phyloP scores from a whole-genome alignment of 37 sponge, comb jelly and placozoan genomes.

The Oscarella lobularis region DNA sequence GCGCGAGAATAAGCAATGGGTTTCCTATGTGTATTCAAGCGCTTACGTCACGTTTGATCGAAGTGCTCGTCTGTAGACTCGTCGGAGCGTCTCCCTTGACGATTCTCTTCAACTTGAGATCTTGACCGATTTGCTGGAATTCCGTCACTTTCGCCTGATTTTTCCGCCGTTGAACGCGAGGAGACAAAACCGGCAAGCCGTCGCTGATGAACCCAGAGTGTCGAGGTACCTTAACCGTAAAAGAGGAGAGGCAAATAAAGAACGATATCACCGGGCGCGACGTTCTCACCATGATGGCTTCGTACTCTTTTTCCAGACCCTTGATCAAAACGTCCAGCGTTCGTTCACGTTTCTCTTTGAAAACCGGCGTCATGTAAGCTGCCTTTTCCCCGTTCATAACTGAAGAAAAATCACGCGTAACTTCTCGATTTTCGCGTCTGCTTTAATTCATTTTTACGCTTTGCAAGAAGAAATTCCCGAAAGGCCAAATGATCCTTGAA shows the following conservation, averaged over 20 bases:
- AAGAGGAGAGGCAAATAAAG: no score
- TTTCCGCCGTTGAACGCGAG: background rate
- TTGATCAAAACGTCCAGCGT: conserved; percentile 52
- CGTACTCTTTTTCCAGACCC: conserved; percentile 38
- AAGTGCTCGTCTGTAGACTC: conserved; percentile 29
- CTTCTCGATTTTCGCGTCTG: no score
- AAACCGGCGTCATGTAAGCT: conserved; percentile 43
- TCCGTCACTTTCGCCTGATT: background rate
- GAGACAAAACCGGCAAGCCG: background rate
- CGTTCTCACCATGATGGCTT: background rate
- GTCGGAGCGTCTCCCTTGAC: conserved; percentile 51
- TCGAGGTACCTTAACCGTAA: background rate
- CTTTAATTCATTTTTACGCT: conserved; percentile 23
- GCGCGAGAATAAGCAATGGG: background rate
- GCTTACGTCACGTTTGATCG: conserved; percentile 39
- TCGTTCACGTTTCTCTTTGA: conserved; percentile 60
- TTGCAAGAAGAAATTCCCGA: conserved; percentile 63
- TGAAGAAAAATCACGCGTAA: conserved; percentile 10
- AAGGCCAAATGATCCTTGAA: conserved; percentile 38
- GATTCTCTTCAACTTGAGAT: conserved; percentile 49
- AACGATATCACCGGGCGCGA: no score
- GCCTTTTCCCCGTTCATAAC: conserved; percentile 88
- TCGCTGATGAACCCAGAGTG: background rate
- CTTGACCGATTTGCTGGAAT: conserved; percentile 3
- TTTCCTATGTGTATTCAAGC: background rate